Percentiles rank a stretch among this genome's conserved stretches.
Evolutionary conservation across 2,888 invertebrate genomes (phyloP).

Genomic region (Pelosia muscerda): DNA sequence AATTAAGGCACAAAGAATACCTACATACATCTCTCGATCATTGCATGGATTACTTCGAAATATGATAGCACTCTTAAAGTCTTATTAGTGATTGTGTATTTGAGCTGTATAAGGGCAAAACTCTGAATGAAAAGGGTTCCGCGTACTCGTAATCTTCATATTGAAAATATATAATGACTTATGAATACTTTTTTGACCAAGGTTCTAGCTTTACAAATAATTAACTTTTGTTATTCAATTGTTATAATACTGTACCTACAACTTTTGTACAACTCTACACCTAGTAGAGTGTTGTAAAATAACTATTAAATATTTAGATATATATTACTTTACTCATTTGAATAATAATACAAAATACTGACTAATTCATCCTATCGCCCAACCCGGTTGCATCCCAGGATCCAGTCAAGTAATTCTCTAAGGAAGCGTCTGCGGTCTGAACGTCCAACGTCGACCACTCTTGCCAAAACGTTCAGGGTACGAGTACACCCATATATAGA

Average conservation of each 20-base stretch:
- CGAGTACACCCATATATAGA: conserved; percentile 31
- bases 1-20: conserved; percentile 60
- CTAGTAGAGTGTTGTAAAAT: background rate
- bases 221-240: too few relatives aligned
- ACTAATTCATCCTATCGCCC: background rate
- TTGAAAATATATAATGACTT: background rate
- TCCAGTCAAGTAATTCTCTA: background rate
- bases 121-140: background rate
- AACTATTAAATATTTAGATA: background rate
- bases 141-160: background rate
- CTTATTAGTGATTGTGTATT: background rate
- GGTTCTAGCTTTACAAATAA: too few relatives aligned
- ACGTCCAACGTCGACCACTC: background rate
- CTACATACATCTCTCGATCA: conserved; percentile 24
- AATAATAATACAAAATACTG: background rate
- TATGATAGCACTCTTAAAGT: background rate
- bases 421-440: background rate
- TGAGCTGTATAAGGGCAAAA: background rate
- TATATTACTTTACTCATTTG: background rate
- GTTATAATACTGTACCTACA: too few relatives aligned
- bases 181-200: too few relatives aligned
- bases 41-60: conserved; percentile 16
- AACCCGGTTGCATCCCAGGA: background rate
- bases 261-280: too few relatives aligned
- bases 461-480: conserved; percentile 13